A percentile compares a stretch with the other conserved stretches of the same genome.
These are phyloP conservation scores for Merluccius polli DNA, from an alignment of 2,797 vertebrate genomes.

Conservation along the genomic window DNA sequence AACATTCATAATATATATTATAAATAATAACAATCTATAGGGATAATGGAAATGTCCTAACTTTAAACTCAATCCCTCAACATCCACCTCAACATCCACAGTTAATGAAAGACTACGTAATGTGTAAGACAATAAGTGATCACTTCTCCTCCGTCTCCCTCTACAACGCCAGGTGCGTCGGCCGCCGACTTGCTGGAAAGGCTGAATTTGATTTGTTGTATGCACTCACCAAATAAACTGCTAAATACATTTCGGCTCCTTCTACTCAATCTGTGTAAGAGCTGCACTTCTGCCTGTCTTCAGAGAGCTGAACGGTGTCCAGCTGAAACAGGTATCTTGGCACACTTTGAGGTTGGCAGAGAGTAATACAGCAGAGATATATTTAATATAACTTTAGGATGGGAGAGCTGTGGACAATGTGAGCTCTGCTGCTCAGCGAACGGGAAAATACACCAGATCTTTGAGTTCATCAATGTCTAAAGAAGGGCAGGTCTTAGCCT, in stretches of 20 bases:
- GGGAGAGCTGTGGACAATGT: too few species aligned
- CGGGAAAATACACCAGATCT: too few species aligned
- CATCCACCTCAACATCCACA: background rate
- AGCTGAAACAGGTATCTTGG: too few species aligned
- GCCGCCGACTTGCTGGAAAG: conserved; percentile 11
- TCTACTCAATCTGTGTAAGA: conserved; percentile 68
- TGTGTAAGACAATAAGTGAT: background rate
- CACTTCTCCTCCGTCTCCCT: background rate
- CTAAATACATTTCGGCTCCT: conserved; percentile 60
- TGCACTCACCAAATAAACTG: conserved; percentile 61
- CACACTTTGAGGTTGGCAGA: too few species aligned
- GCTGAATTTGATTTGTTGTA: conserved; percentile 55
- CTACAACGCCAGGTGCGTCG: background rate
- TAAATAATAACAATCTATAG: too few species aligned
- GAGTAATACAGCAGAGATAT: too few species aligned
- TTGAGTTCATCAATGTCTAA: too few species aligned
- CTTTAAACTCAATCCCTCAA: background rate
- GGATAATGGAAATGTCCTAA: background rate
- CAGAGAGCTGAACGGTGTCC: too few species aligned
- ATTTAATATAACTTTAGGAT: too few species aligned
- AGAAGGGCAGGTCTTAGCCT: too few species aligned
- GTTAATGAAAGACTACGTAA: background rate
- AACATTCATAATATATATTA: too few species aligned
- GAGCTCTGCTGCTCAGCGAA: too few species aligned
- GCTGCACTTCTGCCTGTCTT: conserved; percentile 48